Base-by-base conservation (phyloP, 2,113 vertebrate genomes). In the Romanogobio albipinnatus region DNA sequence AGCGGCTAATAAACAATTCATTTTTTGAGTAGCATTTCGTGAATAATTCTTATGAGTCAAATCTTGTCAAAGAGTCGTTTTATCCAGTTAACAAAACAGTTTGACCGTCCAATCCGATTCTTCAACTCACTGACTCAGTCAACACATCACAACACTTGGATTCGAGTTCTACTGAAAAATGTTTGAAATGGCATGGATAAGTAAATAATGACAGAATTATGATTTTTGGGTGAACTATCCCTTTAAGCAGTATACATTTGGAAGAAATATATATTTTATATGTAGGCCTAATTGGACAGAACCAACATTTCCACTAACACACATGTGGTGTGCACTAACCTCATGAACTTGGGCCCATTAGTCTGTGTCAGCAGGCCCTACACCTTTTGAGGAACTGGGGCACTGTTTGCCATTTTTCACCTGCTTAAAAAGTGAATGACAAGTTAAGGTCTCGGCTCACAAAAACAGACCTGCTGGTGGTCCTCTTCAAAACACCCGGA, bases 391-490 rank as follows among this genome's bases (percentile, higher is more conserved):
- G 79, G 61, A 45, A 76, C 24, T 45, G 24, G 66, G n/a, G 53
- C n/a, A 81, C 29, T 36, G 84, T 75, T 47, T 19, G 70, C 15
- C 81, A 78, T 82, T 76, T 86, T 82, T 85, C 64, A 85, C 43
- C 70, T 81, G 73, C 79, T 81, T 53, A 84, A 81, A 84, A 78
- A 83, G 62, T 75, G 64, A 84, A 82, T 76, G 80, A 88, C 82
- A 86, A 36, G 81, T 83, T 83, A 43, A 85, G 82, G 89, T 90
- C 87, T 39, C 19, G 61, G 77, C 76, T 86, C n/a, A 79, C 61
- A 84, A 87, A 86, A 86, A 86, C 78, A 80, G 45, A 82, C 86
- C 81, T 86, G 83, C 45, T 76, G 89, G 87, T 89, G 88, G 89
- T 91, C 86, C 86, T 88, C 58, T 87, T 88, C 47, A 70, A 77